Base-by-base conservation (phyloP, 2,888 invertebrate genomes). In the Pristionchus entomophagus region DNA sequence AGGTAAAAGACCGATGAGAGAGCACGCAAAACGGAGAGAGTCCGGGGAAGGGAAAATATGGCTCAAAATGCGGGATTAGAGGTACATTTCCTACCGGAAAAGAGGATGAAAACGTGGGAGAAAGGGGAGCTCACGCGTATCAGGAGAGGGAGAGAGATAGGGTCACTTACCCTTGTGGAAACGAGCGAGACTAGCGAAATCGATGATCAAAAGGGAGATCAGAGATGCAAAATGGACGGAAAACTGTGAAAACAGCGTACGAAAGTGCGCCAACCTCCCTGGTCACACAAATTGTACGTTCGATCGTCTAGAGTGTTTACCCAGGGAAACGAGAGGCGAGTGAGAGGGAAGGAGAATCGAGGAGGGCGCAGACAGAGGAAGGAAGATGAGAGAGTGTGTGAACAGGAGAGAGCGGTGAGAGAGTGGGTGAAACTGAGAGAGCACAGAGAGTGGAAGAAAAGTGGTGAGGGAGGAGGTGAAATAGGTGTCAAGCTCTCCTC, bases 401-500 rank as follows among this genome's bases (percentile, higher is more conserved):
- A 22, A 65, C 14, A 10, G 65, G 65, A 29, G 32, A 65, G 32
- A 12, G 65, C 5, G 35, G 10, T 12, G 26, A 65, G 65, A 65
- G 65, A 65, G 29, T 12, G 32, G 17, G 19, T 12, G 65, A 65
- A 35, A 65, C 32, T 29, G 65, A 65, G 65, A 65, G 65, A 65
- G 35, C 12, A 65, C 29, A 29, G 65, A 29, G 65, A 65, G 65
- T 5, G 65, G 35, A 22, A 65, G 65, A 29, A 65, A 65, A 45
- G 45, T 45, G 65, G 19, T 14, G n/a, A n/a, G n/a, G n/a, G n/a
- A n/a, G n/a, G n/a, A n/a, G 35, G n/a, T 45, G 45, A 41, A 45
- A 73, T 73, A 73, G 73, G 73, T n/a, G n/a, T 73, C 73, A 73
- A 73, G 73, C 73, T 73, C 73, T 35, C 65, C 65, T 65, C 65